Percentiles rank a stretch among this genome's conserved stretches.
Evolutionary conservation across 2,888 invertebrate genomes (phyloP).

Genomic region (Panopea generosa): DNA sequence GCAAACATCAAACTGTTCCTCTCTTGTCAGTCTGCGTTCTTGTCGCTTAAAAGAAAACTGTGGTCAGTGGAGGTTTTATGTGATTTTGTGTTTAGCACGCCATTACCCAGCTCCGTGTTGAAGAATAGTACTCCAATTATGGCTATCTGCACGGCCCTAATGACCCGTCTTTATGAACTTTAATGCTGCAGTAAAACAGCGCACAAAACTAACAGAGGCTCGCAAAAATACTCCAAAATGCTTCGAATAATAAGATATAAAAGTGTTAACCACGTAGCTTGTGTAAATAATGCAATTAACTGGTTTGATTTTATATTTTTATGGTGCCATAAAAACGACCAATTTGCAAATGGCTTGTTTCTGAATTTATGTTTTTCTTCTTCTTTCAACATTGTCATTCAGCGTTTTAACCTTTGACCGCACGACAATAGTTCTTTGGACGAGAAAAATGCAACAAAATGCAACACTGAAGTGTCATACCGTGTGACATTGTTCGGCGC

Average conservation of each 20-base stretch:
- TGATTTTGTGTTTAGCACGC: conserved; percentile 12
- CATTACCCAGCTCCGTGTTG: conserved; percentile 19
- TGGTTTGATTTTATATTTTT: conserved; percentile 9
- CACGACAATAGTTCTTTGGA: too few relatives aligned
- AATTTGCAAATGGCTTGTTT: conserved; percentile 9
- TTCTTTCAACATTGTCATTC: not conserved
- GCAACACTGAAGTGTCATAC: too few relatives aligned
- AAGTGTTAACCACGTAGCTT: not conserved
- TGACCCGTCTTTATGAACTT: conserved; percentile 13
- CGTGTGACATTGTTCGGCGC: too few relatives aligned
- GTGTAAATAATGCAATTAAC: not conserved
- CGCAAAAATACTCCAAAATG: not conserved
- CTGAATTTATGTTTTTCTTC: conserved; percentile 1
- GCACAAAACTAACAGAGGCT: conserved; percentile 18
- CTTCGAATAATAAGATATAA: not conserved
- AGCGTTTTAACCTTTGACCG: not conserved
- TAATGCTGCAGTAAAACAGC: conserved; percentile 11
- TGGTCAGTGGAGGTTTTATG: conserved; percentile 26
- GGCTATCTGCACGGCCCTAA: not conserved
- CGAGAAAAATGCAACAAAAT: too few relatives aligned
- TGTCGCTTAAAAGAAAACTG: too few relatives aligned
- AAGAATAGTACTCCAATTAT: conserved; percentile 31
- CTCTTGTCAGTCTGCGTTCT: too few relatives aligned
- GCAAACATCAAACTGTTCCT: too few relatives aligned
- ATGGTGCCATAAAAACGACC: conserved; percentile 12